Percentiles rank a stretch among this genome's conserved stretches.
Evolutionary conservation across 2,888 invertebrate genomes (phyloP).

Genomic region (Apocheima hispidaria): DNA sequence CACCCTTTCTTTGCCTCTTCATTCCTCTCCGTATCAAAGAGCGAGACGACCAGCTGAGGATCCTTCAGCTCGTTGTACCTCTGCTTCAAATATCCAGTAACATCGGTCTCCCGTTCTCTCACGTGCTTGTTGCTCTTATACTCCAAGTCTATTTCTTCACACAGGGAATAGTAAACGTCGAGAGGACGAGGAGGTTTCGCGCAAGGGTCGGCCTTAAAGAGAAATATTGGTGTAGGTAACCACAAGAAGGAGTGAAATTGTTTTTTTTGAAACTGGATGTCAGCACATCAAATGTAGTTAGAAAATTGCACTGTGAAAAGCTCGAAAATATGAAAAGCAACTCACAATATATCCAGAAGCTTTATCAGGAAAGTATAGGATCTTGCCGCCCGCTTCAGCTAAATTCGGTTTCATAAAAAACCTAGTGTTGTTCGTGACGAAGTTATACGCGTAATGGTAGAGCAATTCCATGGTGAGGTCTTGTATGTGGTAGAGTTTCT

Average conservation of each 20-base stretch:
- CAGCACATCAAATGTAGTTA: neutral
- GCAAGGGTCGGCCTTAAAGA: conserved; percentile 87
- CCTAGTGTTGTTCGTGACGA: conserved; percentile 88
- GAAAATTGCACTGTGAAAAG: neutral
- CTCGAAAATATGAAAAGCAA: conserved; percentile 31
- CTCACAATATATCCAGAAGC: conserved; percentile 89
- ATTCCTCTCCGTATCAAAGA: conserved; percentile 85
- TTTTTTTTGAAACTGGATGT: neutral
- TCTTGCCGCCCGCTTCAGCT: conserved; percentile 89
- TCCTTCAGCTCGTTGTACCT: conserved; percentile 76
- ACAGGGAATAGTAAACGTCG: conserved; percentile 87
- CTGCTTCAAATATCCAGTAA: conserved; percentile 71
- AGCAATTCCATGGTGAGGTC: conserved; percentile 87
- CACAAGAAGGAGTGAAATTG: no score
- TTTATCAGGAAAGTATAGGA: conserved; percentile 87
- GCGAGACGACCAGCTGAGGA: conserved; percentile 74
- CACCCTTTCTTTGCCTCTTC: conserved; percentile 79
- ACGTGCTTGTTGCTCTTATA: conserved; percentile 85
- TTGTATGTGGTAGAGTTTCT: conserved; percentile 87
- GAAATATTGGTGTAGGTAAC: no score
- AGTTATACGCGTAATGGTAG: conserved; percentile 88
- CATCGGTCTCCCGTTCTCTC: conserved; percentile 74
- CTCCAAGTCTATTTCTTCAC: conserved; percentile 88
- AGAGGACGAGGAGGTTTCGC: conserved; percentile 87
- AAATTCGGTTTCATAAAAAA: conserved; percentile 89